These are phyloP conservation scores for Acronicta psi DNA, from an alignment of 2,888 invertebrate species.

Conservation along the genomic window DNA sequence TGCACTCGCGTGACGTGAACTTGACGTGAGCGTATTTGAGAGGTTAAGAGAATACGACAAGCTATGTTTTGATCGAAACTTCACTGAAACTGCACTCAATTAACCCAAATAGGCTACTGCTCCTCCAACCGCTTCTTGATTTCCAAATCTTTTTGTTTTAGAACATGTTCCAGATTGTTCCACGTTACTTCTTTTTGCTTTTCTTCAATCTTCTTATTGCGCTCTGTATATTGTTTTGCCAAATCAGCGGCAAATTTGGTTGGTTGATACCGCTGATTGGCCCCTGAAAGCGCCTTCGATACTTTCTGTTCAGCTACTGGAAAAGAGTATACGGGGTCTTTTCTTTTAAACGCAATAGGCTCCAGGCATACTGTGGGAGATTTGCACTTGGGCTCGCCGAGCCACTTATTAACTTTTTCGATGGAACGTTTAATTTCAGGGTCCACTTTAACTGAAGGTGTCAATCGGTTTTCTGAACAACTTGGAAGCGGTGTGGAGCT, in stretches of 20 bases:
- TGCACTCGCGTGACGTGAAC: too few relatives aligned
- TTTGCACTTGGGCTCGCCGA: slow-evolving; percentile 48
- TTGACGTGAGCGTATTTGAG: too few relatives aligned
- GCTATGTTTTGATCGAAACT: too few relatives aligned
- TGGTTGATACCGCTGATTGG: slow-evolving; percentile 52
- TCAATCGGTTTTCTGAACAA: not conserved
- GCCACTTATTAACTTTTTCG: slow-evolving; percentile 67
- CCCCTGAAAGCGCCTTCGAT: slow-evolving; percentile 16
- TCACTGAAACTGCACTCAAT: too few relatives aligned
- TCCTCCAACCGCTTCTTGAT: slow-evolving; percentile 19
- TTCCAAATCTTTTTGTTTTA: slow-evolving; percentile 59
- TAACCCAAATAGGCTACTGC: too few relatives aligned
- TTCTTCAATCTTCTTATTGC: slow-evolving; percentile 26
- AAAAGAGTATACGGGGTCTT: slow-evolving; percentile 41
- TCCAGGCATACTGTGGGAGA: slow-evolving; percentile 43
- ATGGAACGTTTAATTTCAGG: slow-evolving; percentile 60
- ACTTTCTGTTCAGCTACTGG: slow-evolving; percentile 23
- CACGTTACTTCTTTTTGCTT: slow-evolving; percentile 48
- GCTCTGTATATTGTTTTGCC: slow-evolving; percentile 54
- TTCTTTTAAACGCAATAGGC: slow-evolving; percentile 62
- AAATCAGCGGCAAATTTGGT: slow-evolving; percentile 63
- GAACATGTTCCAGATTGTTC: slow-evolving; percentile 48
- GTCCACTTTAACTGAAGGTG: slow-evolving; percentile 27
- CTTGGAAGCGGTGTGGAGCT: slow-evolving; percentile 1
- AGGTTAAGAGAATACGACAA: too few relatives aligned